Conservation (phyloP, 2,888 invertebrate species). For the Lampropteryx suffumata region DNA sequence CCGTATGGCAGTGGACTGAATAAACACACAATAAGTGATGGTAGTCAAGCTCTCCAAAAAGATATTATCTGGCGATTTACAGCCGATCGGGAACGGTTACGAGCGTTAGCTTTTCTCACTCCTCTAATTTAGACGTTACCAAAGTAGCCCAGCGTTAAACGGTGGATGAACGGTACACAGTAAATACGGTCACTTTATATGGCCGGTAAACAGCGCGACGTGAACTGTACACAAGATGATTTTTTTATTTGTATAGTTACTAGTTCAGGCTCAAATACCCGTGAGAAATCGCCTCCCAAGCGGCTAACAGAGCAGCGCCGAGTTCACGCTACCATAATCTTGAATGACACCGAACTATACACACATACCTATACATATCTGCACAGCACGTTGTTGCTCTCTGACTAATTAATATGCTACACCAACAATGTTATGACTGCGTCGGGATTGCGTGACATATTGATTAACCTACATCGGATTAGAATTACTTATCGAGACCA, state of each 20-base stretch:
- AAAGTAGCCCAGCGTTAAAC: slow-evolving; percentile 78
- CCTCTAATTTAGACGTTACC: slow-evolving; percentile 80
- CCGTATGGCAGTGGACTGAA: slow-evolving; percentile 61
- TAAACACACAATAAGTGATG: slow-evolving; percentile 73
- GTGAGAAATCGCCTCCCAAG: slow-evolving; percentile 71
- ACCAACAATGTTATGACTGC: slow-evolving; percentile 46
- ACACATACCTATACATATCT: slow-evolving; percentile 47
- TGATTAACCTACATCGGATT: slow-evolving; percentile 38
- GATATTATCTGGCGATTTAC: slow-evolving; percentile 77
- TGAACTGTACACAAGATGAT: slow-evolving; percentile 80
- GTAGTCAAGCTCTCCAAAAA: slow-evolving; percentile 64
- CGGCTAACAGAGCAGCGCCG: slow-evolving; percentile 36
- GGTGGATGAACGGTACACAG: slow-evolving; percentile 74
- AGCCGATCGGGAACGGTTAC: slow-evolving; percentile 71
- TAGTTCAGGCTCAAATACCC: slow-evolving; percentile 75
- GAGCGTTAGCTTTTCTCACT: slow-evolving; percentile 80
- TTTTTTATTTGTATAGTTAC: slow-evolving; percentile 76
- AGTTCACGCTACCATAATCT: slow-evolving; percentile 57
- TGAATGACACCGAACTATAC: slow-evolving; percentile 61
- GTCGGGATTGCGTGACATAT: slow-evolving; percentile 44
- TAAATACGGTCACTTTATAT: slow-evolving; percentile 77
- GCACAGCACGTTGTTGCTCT: slow-evolving; percentile 54
- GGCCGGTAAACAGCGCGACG: slow-evolving; percentile 75
- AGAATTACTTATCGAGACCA: slow-evolving; percentile 31
- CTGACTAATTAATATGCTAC: slow-evolving; percentile 50